Evolutionary conservation across 2,797 vertebrate species (phyloP).

Genomic region (Chrysocyon brachyurus): DNA sequence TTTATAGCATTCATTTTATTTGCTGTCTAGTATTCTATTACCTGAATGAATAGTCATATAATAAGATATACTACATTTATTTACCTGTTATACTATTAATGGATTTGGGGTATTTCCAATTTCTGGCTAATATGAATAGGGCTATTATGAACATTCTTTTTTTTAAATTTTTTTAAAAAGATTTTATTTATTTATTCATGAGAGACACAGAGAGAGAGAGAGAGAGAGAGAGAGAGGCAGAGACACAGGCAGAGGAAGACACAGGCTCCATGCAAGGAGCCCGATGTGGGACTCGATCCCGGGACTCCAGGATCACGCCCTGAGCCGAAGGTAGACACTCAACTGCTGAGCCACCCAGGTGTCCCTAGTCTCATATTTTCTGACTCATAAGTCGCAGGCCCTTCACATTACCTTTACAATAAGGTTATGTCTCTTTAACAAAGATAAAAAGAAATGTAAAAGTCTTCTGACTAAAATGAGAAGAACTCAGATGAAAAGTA

Average conservation of each 20-base stretch:
- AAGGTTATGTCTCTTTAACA: background rate
- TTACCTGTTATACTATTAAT: background rate
- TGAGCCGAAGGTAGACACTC: no score
- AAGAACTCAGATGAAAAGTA: background rate
- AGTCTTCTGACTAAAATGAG: background rate
- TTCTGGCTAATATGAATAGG: background rate
- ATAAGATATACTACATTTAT: background rate
- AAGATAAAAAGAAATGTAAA: conserved; percentile 41
- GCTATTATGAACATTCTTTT: background rate
- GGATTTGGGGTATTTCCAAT: background rate
- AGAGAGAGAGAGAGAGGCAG: no score
- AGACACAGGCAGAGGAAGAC: no score
- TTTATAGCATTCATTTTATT: background rate
- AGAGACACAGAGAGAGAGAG: no score
- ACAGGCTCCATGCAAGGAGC: no score
- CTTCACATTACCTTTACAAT: background rate
- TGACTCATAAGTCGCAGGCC: background rate
- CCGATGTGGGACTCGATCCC: no score
- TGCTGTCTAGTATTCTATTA: background rate
- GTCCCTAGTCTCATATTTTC: background rate
- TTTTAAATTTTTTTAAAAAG: no score
- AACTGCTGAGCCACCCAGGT: no score
- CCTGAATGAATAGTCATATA: background rate
- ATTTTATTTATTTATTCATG: no score
- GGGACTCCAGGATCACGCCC: no score